A percentile compares a stretch with the other conserved stretches of the same genome.
These are phyloP conservation scores for Lamproptera curius DNA, from an alignment of 2,888 invertebrate genomes.

Conservation along the genomic window DNA sequence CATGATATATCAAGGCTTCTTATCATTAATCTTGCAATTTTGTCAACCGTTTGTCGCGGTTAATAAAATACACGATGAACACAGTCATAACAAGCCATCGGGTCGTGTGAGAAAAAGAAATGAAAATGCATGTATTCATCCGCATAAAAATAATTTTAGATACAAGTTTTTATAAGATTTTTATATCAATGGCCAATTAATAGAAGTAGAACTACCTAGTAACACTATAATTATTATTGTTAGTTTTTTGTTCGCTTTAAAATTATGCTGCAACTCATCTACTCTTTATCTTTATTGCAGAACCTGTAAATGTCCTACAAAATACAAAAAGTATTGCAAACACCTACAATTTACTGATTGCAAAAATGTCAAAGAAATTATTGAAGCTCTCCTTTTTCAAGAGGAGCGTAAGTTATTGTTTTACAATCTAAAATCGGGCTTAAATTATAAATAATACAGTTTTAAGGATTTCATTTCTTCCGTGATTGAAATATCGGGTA, in stretches of 20 bases:
- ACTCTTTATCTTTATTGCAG: slow-evolving; percentile 35
- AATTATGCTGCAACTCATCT: too few species aligned
- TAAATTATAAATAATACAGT: too few species aligned
- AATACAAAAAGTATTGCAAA: slow-evolving; percentile 37
- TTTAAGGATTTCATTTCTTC: too few species aligned
- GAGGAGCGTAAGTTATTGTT: slow-evolving; percentile 44
- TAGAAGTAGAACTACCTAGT: background rate
- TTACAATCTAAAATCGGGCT: too few species aligned
- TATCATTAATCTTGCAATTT: too few species aligned
- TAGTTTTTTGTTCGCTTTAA: too few species aligned
- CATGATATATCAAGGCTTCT: too few species aligned
- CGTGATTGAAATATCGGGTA: too few species aligned
- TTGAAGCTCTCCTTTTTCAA: slow-evolving; percentile 50
- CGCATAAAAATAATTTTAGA: background rate
- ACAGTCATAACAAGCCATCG: too few species aligned
- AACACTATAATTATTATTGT: background rate
- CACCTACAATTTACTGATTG: slow-evolving; percentile 39
- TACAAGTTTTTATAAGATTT: background rate
- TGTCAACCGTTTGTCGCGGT: too few species aligned
- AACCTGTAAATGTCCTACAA: slow-evolving; percentile 47
- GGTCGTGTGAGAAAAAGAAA: too few species aligned
- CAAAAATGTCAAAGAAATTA: slow-evolving; percentile 53
- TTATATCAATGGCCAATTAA: background rate
- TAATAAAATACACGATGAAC: too few species aligned
- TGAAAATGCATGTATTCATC: background rate